These are phyloP conservation scores for Excalfactoria chinensis DNA, from an alignment of 2,113 vertebrate genomes.

Conservation along the genomic window DNA sequence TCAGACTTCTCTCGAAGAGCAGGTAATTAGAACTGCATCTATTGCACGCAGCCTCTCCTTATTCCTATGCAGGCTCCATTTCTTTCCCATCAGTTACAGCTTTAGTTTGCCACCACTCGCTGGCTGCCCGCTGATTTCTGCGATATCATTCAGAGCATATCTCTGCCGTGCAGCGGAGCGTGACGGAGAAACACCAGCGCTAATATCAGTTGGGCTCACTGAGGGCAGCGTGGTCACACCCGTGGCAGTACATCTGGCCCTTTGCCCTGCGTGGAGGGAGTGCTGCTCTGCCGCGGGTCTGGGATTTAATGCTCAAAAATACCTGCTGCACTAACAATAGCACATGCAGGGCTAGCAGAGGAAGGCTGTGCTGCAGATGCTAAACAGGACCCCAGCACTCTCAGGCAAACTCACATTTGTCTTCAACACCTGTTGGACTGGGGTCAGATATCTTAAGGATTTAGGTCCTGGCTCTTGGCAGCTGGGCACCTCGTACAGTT, in stretches of 20 bases:
- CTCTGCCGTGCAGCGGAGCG: accelerated
- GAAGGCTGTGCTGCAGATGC: neutral
- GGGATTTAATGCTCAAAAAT: neutral
- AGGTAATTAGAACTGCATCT: neutral
- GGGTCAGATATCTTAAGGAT: neutral
- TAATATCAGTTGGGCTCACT: neutral
- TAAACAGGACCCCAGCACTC: neutral
- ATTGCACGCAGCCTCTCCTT: neutral
- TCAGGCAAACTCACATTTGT: neutral
- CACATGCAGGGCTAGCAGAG: accelerated
- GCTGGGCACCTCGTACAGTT: neutral
- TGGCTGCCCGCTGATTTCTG: neutral
- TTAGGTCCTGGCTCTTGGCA: neutral
- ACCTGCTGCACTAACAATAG: accelerated
- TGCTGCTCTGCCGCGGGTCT: neutral
- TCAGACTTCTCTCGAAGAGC: neutral
- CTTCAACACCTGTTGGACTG: neutral
- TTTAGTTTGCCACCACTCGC: neutral
- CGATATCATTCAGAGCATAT: accelerated
- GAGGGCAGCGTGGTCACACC: neutral
- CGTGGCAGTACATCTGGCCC: accelerated
- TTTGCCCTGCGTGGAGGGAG: neutral
- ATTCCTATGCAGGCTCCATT: neutral
- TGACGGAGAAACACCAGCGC: neutral
- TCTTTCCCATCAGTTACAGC: neutral